Conservation (phyloP, 2,113 vertebrate genomes). For the Thermophis baileyi region DNA sequence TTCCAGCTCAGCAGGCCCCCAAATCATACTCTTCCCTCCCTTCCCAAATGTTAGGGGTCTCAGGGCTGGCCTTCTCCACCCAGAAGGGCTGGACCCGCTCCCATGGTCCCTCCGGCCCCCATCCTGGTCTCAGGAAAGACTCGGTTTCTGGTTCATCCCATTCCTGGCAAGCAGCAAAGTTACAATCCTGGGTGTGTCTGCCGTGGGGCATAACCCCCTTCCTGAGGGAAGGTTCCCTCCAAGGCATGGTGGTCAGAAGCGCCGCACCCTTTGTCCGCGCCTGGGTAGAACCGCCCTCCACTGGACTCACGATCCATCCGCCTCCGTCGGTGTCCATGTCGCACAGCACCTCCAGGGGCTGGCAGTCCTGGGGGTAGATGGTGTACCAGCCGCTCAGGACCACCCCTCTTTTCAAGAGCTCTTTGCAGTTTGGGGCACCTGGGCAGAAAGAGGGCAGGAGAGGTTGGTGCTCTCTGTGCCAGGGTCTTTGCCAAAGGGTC, state of each 20-base stretch:
- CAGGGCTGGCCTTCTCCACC: too few relatives aligned
- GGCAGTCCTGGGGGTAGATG: background rate
- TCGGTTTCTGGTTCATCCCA: background rate
- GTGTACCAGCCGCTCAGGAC: conserved; percentile 28
- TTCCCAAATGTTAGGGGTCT: too few relatives aligned
- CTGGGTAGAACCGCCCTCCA: rapidly evolving
- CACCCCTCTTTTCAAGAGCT: background rate
- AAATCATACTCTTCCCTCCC: too few relatives aligned
- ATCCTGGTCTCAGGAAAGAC: background rate
- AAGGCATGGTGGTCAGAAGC: rapidly evolving
- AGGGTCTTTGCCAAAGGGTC: too few relatives aligned
- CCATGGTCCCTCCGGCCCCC: background rate
- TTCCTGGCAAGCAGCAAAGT: background rate
- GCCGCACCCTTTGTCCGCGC: rapidly evolving
- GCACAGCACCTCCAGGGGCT: background rate
- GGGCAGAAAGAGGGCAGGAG: background rate
- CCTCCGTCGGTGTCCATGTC: conserved; percentile 23
- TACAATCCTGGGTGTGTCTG: background rate
- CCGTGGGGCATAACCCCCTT: background rate
- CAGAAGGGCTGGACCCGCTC: background rate
- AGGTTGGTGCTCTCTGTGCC: background rate
- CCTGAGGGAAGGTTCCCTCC: background rate
- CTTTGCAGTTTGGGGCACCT: conserved; percentile 14
- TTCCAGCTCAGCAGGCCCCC: too few relatives aligned
- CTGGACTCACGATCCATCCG: conserved; percentile 15